Base-by-base conservation (phyloP, 2,888 invertebrate genomes). In the Pomacea canaliculata region DNA sequence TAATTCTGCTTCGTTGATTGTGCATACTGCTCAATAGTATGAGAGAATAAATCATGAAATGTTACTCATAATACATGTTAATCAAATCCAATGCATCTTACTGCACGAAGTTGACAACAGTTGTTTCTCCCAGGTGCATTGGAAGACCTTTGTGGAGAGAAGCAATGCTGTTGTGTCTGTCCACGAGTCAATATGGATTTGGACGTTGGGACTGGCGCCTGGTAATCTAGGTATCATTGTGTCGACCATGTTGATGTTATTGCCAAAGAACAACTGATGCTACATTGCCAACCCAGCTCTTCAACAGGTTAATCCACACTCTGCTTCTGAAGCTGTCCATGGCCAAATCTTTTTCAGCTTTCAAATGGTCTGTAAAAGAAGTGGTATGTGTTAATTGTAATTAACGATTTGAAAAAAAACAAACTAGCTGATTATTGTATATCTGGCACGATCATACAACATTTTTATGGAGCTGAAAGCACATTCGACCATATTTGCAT, bases 31-130 rank as follows among this genome's bases (percentile, higher is more conserved):
- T 37, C 37, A 37, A 37, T 37, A 37, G 37, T 37, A 37, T 3
- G 37, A 37, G 5, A 37, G 37, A 37, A 3, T 3, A 37, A 1
- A 37, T 3, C 37, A 37, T 37, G 3, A 37, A 37, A 37, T 37
- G 37, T 37, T 3, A 37, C 5, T 37, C 37, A 37, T 5, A n/a
- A 37, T 37, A 37, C 5, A 37, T 37, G 5, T 37, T 37, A 5
- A 37, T 37, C 37, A 37, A 37, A 51, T 16, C 51, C 7, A 13
- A 51, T 7, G 10, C 7, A 51, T 76, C 94, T 93, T 92, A 97
- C 95, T 97, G 97, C 70, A 97, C 97, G 80, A 97, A 97, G 91
- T 97, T 97, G 86, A 97, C 93, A 97, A 91, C 97, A 97, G 92
- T 97, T 97, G 92, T 97, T 97, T 90, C 95, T 96, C 9, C 97